Conservation (phyloP, 2,888 invertebrate genomes). For the Ypsolopha scabrella region DNA sequence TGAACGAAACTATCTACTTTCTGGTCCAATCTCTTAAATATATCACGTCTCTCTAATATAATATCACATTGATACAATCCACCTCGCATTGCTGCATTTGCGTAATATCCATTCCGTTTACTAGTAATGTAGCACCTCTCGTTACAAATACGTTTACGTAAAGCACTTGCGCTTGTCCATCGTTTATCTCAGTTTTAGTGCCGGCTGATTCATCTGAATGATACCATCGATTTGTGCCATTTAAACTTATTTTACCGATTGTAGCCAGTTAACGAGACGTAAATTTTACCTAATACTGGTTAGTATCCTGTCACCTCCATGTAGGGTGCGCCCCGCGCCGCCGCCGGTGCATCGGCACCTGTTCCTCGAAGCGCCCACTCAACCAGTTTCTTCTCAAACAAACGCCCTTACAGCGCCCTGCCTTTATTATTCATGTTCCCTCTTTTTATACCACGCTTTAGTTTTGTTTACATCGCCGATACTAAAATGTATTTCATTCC, state of each 20-base stretch:
- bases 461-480: conserved; percentile 2
- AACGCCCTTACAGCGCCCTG: neutral
- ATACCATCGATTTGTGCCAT: conserved; percentile 47
- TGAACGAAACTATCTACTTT: no score
- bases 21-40: no score
- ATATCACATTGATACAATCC: no score
- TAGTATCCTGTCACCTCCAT: conserved; percentile 41
- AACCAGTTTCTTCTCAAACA: conserved; percentile 22
- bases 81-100: neutral
- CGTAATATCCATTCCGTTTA: neutral
- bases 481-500: neutral
- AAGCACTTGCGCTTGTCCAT: conserved; percentile 26
- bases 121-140: conserved; percentile 7
- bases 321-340: conserved; percentile 22
- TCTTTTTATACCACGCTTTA: neutral
- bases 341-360: conserved; percentile 27
- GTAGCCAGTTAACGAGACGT: conserved; percentile 27
- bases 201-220: conserved; percentile 38
- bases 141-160: conserved; percentile 31
- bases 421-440: conserved; percentile 3
- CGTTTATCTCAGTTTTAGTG: conserved; percentile 28
- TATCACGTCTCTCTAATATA: no score
- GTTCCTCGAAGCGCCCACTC: conserved; percentile 21
- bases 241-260: conserved; percentile 40
- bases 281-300: conserved; percentile 51